These are phyloP conservation scores for Hirudo medicinalis DNA, from an alignment of 1,140 invertebrate genomes.

Conservation along the genomic window DNA sequence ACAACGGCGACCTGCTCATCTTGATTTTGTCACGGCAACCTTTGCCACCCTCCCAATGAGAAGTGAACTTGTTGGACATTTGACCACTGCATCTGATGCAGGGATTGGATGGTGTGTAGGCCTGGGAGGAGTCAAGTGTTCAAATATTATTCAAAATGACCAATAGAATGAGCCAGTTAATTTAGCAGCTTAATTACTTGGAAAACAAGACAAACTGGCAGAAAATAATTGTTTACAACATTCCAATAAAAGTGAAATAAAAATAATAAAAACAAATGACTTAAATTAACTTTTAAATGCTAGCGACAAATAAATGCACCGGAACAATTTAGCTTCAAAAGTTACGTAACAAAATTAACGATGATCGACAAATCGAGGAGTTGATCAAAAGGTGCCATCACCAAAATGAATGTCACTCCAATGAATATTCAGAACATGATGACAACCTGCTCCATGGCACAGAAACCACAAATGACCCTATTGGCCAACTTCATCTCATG, in stretches of 20 bases:
- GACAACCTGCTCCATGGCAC: constrained; percentile 39
- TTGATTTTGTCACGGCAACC: constrained; percentile 40
- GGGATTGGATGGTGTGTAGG: constrained; percentile 31
- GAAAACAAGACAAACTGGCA: no score
- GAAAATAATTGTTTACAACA: no score
- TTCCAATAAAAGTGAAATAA: no score
- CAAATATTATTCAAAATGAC: neutral
- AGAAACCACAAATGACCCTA: constrained; percentile 43
- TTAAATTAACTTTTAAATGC: no score
- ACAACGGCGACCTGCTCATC: constrained; percentile 42
- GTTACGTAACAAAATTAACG: no score
- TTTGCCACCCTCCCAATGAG: constrained; percentile 41
- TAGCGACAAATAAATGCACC: no score
- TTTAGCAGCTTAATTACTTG: constrained; percentile 18
- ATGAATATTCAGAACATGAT: neutral
- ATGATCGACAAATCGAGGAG: no score
- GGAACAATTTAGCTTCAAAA: no score
- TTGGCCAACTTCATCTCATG: constrained; percentile 42
- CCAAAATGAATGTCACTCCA: no score
- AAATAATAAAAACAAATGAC: no score
- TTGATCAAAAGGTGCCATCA: no score
- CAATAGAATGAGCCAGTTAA: neutral
- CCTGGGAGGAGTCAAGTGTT: constrained; percentile 24
- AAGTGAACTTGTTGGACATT: constrained; percentile 30
- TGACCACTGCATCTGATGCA: constrained; percentile 32